Evolutionary conservation across 2,888 invertebrate species (phyloP).

Genomic region (Pemphredon lugubris): DNA sequence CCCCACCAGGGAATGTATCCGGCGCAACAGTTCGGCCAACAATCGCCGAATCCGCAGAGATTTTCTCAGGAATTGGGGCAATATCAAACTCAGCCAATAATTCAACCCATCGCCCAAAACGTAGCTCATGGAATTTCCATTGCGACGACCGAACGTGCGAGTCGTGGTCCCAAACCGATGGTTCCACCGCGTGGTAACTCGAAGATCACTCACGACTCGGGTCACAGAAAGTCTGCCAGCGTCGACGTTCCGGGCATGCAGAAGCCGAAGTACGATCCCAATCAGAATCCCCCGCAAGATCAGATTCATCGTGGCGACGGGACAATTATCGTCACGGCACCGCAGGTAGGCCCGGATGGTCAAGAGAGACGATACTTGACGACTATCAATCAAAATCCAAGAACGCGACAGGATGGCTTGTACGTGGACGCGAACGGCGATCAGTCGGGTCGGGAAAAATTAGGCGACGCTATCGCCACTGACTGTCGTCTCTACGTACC

Average conservation of each 20-base stretch:
- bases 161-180: conserved; percentile 78
- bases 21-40: conserved; percentile 72
- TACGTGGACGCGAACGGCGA: conserved; percentile 76
- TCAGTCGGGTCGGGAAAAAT: conserved; percentile 66
- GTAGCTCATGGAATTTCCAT: conserved; percentile 68
- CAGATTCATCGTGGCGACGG: conserved; percentile 64
- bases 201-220: conserved; percentile 77
- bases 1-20: conserved; percentile 72
- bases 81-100: conserved; percentile 78
- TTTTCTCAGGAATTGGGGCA: conserved; percentile 76
- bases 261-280: conserved; percentile 60
- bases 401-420: conserved; percentile 78
- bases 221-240: conserved; percentile 72
- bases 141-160: conserved; percentile 68
- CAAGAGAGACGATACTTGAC: conserved; percentile 70
- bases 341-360: conserved; percentile 62
- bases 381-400: conserved; percentile 74
- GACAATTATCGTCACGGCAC: conserved; percentile 57
- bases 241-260: conserved; percentile 65
- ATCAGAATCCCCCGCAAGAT: conserved; percentile 59
- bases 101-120: conserved; percentile 78
- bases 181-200: conserved; percentile 78
- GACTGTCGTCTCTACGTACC: conserved; percentile 74
- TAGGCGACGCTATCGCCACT: conserved; percentile 63
- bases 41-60: conserved; percentile 77